These are phyloP conservation scores for Euphonia xanthogaster DNA, from an alignment of 2,797 vertebrate species.

Conservation along the genomic window DNA sequence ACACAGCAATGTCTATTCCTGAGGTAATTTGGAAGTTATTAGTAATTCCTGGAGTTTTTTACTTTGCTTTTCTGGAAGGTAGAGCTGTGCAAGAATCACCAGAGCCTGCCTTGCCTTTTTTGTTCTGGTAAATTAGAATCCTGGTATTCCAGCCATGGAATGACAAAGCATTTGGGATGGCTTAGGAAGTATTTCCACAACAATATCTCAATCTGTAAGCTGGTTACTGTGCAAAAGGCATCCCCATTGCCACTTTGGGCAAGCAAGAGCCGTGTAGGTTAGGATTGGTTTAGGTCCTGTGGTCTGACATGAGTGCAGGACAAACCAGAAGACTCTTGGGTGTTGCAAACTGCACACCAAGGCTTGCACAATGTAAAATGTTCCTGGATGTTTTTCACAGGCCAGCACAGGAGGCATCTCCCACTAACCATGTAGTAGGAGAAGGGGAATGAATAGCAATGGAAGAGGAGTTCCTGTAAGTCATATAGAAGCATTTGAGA, in stretches of 20 bases:
- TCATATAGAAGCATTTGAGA: background rate
- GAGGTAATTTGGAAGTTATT: background rate
- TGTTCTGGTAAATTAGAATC: background rate
- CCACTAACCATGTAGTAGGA: fast-evolving
- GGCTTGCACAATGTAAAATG: background rate
- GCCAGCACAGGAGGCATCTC: background rate
- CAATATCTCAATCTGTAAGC: background rate
- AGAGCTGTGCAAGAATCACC: background rate
- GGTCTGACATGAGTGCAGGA: background rate
- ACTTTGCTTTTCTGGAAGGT: background rate
- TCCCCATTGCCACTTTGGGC: background rate
- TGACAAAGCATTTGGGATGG: background rate
- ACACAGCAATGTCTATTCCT: background rate
- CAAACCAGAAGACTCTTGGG: background rate
- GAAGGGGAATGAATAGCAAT: background rate
- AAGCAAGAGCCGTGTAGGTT: background rate
- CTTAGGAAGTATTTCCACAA: background rate
- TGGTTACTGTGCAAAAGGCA: background rate
- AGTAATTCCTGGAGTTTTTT: background rate
- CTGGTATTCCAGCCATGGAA: background rate
- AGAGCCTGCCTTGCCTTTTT: background rate
- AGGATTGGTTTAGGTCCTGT: background rate
- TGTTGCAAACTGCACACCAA: background rate
- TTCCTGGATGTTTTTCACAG: background rate
- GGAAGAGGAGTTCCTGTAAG: background rate